A percentile compares a stretch with the other conserved stretches of the same genome.
Evolutionary conservation across 2,113 vertebrate species (phyloP).

Genomic region (human (Homo sapiens)): DNA sequence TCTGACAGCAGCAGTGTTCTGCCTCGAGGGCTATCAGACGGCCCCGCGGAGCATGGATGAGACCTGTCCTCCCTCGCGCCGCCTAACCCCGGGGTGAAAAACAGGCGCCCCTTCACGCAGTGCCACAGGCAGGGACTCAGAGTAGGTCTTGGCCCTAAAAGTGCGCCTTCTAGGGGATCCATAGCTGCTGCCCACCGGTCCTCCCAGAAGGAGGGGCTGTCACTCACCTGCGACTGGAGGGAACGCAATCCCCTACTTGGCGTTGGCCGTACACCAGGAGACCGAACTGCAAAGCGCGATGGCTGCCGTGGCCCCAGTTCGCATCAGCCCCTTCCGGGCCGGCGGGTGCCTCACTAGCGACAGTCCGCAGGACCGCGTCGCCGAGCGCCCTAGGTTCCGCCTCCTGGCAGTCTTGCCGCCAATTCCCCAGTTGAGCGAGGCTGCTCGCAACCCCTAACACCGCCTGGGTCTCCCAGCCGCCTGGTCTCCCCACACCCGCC

Average conservation of each 20-base stretch:
- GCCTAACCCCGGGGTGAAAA: neutral
- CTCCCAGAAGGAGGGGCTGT: neutral
- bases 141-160: neutral
- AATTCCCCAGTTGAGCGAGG: rapidly evolving
- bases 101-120: neutral
- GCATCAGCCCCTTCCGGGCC: conserved; percentile 61
- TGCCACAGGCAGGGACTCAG: neutral
- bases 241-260: neutral
- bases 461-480: neutral
- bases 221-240: conserved; percentile 64
- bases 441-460: neutral
- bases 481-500: no score
- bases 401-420: neutral
- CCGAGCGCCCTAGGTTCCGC: conserved; percentile 52
- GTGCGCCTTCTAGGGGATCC: neutral
- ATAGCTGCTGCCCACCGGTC: neutral
- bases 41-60: neutral
- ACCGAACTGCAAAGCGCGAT: conserved; percentile 29
- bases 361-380: neutral
- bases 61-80: neutral
- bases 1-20: neutral
- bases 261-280: neutral
- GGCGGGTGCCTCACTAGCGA: conserved; percentile 12
- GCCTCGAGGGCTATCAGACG: no score
- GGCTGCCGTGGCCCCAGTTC: conserved; percentile 49